Evolutionary conservation across 2,888 invertebrate genomes (phyloP), one percentile per base, ranked within the genome.

Genomic region (Formica aserva): DNA sequence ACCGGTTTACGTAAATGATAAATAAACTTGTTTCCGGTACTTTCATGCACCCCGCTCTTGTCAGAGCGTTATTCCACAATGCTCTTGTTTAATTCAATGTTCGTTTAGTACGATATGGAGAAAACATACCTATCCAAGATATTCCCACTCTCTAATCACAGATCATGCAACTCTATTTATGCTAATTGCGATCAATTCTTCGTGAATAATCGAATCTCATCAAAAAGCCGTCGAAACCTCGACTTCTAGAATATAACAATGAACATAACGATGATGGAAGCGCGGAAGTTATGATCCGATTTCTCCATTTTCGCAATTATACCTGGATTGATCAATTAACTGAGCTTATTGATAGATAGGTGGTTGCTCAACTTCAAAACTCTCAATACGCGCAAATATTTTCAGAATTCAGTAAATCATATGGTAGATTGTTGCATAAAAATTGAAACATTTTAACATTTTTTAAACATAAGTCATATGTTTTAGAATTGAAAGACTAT

Each of bases 301-400:
- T 57, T 60, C 41, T 69, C 78, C 69, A 78, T 71, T 80, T 71
- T 48, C 35, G 60, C 57, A 60, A 80, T 80, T 80, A 80, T 69
- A 15, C 26, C 26, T 71, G 35, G 35, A 60, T 80, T 62, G 71
- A 80, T 80, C 71, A 62, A 80, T 71, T 80, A 80, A 15, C 32
- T 55, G 13, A 35, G 8, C 45, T 41, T 80, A 80, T 60, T 80
- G 78, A 80, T 26, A 35, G 45, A 71, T 60, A 78, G 35, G 69
- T 60, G 41, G 57, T 60, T 60, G 35, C 29, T 69, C 18, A 32
- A 32, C 45, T 45, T 62, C 22, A 13, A 60, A 71, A 80, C 32
- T 60, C 60, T 35, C 1, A 57, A 11, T 13, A 13, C 0, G 4
- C 6, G 45, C 35, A 5, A 48, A 62, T 60, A 13, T 62, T 22